phyloP scores from a whole-genome alignment of 2,797 vertebrate species.

The Danio tinwini region DNA sequence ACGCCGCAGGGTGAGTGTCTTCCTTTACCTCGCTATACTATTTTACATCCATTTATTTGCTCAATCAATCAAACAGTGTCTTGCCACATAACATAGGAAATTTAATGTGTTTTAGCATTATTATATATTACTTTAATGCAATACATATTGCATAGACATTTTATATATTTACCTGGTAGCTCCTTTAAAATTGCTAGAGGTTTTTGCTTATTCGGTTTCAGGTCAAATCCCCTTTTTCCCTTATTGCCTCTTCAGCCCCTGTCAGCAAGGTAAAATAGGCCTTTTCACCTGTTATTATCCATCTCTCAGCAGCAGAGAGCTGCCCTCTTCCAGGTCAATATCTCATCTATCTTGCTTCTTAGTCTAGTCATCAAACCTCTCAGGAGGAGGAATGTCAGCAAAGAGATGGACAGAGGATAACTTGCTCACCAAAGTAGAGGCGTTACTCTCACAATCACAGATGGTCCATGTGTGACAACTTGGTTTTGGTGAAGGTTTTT shows the following conservation, averaged over 20 bases:
- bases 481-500: not conserved
- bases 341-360: conserved; percentile 40
- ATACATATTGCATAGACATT: conserved; percentile 12
- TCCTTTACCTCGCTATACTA: conserved; percentile 21
- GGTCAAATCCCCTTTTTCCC: conserved; percentile 19
- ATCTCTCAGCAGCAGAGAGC: conserved; percentile 41
- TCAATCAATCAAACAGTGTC: not conserved
- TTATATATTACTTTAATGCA: not conserved
- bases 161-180: not conserved
- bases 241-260: conserved; percentile 34
- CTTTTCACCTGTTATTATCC: conserved; percentile 51
- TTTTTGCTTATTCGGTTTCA: conserved; percentile 5
- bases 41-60: not conserved
- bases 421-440: conserved; percentile 23
- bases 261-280: conserved; percentile 50
- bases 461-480: conserved; percentile 16
- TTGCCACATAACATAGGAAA: not conserved
- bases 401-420: conserved; percentile 20
- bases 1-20: conserved; percentile 89
- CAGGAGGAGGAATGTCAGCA: conserved; percentile 33
- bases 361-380: conserved; percentile 40
- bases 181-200: conserved; percentile 4
- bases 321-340: conserved; percentile 49
- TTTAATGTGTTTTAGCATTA: not conserved
- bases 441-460: conserved; percentile 15